These are phyloP conservation scores for Callionymus lyra DNA, from an alignment of 2,113 vertebrate species.

Conservation along the genomic window DNA sequence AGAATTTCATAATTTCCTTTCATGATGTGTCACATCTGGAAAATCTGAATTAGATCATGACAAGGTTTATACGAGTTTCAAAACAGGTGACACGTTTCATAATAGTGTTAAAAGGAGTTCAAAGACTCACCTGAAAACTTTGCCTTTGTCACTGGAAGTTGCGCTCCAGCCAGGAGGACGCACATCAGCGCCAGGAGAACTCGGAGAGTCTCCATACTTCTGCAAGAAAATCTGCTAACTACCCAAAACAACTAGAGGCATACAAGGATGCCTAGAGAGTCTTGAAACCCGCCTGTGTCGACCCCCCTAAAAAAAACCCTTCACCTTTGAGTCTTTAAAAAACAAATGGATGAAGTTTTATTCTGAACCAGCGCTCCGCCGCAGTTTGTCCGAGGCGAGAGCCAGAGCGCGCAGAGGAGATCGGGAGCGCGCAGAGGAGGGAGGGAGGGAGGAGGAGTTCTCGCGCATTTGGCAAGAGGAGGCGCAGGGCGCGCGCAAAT, in stretches of 20 bases:
- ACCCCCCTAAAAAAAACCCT: too few relatives aligned
- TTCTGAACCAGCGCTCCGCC: slow-evolving; percentile 24
- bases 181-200: slow-evolving; percentile 51
- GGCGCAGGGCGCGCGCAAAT: slow-evolving; percentile 18
- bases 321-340: too few relatives aligned
- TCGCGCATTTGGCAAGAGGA: slow-evolving; percentile 10
- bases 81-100: too few relatives aligned
- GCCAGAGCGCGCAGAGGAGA: slow-evolving; percentile 46
- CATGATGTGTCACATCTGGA: too few relatives aligned
- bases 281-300: slow-evolving; percentile 4
- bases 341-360: slow-evolving; percentile 24
- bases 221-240: slow-evolving; percentile 2
- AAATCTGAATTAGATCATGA: too few relatives aligned
- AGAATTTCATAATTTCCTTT: too few relatives aligned
- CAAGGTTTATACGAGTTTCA: too few relatives aligned
- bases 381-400: slow-evolving; percentile 36
- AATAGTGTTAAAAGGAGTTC: background rate
- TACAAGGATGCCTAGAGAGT: slow-evolving; percentile 4
- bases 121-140: slow-evolving; percentile 47
- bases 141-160: slow-evolving; percentile 7
- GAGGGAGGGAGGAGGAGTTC: slow-evolving; percentile 20
- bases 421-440: slow-evolving; percentile 27
- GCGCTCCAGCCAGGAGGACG: slow-evolving; percentile 36
- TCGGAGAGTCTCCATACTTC: slow-evolving; percentile 45
- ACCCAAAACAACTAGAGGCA: background rate